Conservation (phyloP, 1,140 invertebrate genomes). For the Drosophila pseudoananassae region DNA sequence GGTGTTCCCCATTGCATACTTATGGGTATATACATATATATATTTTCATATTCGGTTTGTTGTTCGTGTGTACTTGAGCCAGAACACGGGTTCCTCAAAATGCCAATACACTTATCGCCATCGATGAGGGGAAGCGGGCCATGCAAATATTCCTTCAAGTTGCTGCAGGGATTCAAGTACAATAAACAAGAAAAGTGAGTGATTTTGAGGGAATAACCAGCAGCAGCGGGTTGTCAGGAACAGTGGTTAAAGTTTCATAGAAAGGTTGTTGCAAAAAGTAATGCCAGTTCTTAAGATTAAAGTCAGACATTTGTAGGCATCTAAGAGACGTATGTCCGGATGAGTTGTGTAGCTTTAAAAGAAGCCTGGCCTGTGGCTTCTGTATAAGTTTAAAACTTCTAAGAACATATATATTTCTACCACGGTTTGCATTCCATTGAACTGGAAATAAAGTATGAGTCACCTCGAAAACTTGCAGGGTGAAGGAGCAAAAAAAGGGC, state of each 20-base stretch:
- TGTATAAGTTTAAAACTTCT: no score
- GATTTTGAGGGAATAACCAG: slow-evolving; percentile 43
- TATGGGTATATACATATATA: slow-evolving; percentile 4
- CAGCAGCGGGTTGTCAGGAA: slow-evolving; percentile 3
- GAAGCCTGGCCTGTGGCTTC: no score
- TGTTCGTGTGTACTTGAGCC: slow-evolving; percentile 64
- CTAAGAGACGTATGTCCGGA: no score
- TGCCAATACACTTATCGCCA: slow-evolving; percentile 73
- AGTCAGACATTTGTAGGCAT: background rate
- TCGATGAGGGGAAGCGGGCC: slow-evolving; percentile 59
- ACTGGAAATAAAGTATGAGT: slow-evolving; percentile 60
- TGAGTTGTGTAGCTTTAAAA: no score
- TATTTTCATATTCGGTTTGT: slow-evolving; percentile 38
- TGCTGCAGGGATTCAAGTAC: slow-evolving; percentile 68
- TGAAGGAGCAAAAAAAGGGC: slow-evolving; percentile 30
- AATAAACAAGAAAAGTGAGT: slow-evolving; percentile 61
- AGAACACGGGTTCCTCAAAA: slow-evolving; percentile 64
- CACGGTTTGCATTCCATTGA: slow-evolving; percentile 44
- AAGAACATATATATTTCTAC: background rate
- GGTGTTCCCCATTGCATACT: slow-evolving; percentile 69
- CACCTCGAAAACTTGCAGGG: slow-evolving; percentile 33
- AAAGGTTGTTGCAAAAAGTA: background rate
- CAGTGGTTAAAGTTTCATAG: slow-evolving; percentile 35
- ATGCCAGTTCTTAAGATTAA: background rate
- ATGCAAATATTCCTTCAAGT: slow-evolving; percentile 75